A percentile compares a stretch with the other conserved stretches of the same genome.
phyloP scores from a whole-genome alignment of 2,797 vertebrate species.

The Cottoperca gobio region DNA sequence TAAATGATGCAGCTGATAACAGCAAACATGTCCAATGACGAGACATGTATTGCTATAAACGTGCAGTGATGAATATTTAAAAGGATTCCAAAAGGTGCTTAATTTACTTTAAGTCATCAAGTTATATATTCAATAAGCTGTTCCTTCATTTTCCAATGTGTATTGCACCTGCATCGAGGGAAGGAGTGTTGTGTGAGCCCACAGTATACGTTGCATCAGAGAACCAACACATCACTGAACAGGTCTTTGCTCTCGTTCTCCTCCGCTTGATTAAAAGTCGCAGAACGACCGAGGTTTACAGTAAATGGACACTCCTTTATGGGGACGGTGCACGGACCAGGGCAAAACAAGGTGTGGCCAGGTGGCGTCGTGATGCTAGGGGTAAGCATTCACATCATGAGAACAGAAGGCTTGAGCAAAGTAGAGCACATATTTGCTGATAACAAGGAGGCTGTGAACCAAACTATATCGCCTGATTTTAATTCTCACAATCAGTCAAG shows the following conservation, averaged over 20 bases:
- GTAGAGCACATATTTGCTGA: slow-evolving; percentile 67
- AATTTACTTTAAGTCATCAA: not conserved
- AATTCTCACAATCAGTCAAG: not conserved
- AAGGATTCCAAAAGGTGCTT: not conserved
- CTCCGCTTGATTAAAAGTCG: slow-evolving; percentile 2
- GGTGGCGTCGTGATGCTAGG: slow-evolving; percentile 1
- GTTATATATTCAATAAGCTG: not conserved
- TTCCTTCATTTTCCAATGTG: not conserved
- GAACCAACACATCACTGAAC: not conserved
- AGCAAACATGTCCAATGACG: not conserved
- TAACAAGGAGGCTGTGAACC: slow-evolving; percentile 11
- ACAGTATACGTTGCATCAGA: not conserved
- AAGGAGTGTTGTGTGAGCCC: not conserved
- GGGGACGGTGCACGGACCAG: slow-evolving; percentile 24
- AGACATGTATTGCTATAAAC: not conserved
- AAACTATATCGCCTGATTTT: slow-evolving; percentile 9
- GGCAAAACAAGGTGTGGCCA: slow-evolving; percentile 74
- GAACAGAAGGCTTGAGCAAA: slow-evolving; percentile 25
- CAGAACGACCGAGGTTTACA: slow-evolving; percentile 50
- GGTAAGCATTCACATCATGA: slow-evolving; percentile 44
- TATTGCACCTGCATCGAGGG: not conserved
- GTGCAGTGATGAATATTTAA: not conserved
- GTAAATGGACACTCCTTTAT: slow-evolving; percentile 69
- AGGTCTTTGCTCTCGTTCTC: not conserved
- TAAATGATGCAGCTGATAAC: not conserved